phyloP scores from a whole-genome alignment of 2,113 vertebrate genomes.

The Anser brachyrhynchus region DNA sequence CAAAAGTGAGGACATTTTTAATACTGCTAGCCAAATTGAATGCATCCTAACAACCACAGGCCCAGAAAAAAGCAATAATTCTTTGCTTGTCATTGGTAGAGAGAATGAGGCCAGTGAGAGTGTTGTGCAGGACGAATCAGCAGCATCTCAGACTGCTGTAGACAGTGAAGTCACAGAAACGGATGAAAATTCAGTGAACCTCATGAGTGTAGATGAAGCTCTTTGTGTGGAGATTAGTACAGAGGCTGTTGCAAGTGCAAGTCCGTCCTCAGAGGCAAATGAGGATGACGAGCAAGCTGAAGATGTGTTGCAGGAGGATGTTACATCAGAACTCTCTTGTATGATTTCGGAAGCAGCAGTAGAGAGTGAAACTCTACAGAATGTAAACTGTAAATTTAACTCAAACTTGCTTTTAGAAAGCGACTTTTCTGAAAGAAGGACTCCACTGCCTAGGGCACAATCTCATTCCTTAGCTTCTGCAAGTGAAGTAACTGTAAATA shows the following conservation, averaged over 20 bases:
- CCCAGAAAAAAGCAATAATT: not conserved
- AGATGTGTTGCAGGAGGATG: not conserved
- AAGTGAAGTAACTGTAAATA: not conserved
- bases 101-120: not conserved
- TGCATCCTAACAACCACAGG: not conserved
- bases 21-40: slow-evolving; percentile 3
- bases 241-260: not conserved
- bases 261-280: not conserved
- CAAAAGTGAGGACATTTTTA: not conserved
- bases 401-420: not conserved
- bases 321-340: not conserved
- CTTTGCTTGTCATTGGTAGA: not conserved
- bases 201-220: slow-evolving; percentile 5
- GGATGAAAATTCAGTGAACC: not conserved
- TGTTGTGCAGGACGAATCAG: not conserved
- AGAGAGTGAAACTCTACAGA: not conserved
- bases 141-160: not conserved
- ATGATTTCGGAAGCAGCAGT: not conserved
- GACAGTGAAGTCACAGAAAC: not conserved
- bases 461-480: not conserved
- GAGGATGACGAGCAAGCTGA: not conserved
- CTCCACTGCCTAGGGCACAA: not conserved
- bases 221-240: not conserved
- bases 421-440: not conserved
- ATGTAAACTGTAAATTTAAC: not conserved